Evolutionary conservation across 2,888 invertebrate genomes (phyloP).

Genomic region (Xylocampa areola): DNA sequence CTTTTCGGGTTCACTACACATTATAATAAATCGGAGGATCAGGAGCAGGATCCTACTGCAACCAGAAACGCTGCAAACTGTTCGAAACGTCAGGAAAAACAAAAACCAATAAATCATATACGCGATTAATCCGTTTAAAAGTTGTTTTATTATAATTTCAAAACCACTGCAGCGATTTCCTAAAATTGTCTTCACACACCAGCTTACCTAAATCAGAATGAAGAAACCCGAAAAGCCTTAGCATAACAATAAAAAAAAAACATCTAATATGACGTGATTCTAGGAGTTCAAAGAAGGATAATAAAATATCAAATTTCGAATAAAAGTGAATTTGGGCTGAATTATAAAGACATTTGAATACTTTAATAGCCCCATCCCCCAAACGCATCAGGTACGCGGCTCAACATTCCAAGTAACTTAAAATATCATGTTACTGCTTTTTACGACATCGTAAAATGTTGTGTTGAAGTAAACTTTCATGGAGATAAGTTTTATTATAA

Average conservation of each 20-base stretch:
- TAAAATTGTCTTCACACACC: too few species aligned
- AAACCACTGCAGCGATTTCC: too few species aligned
- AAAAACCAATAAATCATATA: too few species aligned
- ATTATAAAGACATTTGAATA: constrained; percentile 56
- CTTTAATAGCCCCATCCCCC: constrained; percentile 54
- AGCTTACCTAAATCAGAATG: too few species aligned
- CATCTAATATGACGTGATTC: not conserved
- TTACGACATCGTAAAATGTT: constrained; percentile 55
- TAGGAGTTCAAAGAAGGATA: constrained; percentile 10
- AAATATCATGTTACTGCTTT: constrained; percentile 63
- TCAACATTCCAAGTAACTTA: constrained; percentile 58
- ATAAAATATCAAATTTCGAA: constrained; percentile 52
- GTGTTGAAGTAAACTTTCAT: constrained; percentile 20
- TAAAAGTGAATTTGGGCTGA: constrained; percentile 36
- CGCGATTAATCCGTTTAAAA: too few species aligned
- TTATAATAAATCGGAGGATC: too few species aligned
- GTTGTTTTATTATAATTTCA: too few species aligned
- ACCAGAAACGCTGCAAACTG: too few species aligned
- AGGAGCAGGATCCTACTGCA: too few species aligned
- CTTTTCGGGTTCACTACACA: too few species aligned
- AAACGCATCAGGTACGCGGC: constrained; percentile 53
- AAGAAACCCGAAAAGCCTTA: too few species aligned
- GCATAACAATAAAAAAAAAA: not conserved
- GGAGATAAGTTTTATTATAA: constrained; percentile 19
- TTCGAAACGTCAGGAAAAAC: too few species aligned